A percentile compares a stretch with the other conserved stretches of the same genome.
Evolutionary conservation across 2,113 vertebrate genomes (phyloP).

Genomic region (Tenrec ecaudatus): DNA sequence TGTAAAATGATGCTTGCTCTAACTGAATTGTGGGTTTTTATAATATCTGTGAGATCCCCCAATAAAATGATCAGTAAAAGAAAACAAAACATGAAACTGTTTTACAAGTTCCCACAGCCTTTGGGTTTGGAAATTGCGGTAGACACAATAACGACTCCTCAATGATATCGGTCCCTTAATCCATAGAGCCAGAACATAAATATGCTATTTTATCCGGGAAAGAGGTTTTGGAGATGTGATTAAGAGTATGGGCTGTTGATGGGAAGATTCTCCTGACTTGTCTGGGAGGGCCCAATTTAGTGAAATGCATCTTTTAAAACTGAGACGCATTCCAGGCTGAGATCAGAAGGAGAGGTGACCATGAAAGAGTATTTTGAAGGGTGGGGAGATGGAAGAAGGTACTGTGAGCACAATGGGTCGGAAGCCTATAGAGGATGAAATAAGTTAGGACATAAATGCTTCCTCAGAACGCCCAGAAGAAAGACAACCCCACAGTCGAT

Average conservation of each 20-base stretch:
- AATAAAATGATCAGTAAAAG: too few relatives aligned
- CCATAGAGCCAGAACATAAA: not conserved
- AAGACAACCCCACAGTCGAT: not conserved
- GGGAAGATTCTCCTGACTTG: not conserved
- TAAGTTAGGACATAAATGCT: not conserved
- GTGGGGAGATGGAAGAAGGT: not conserved
- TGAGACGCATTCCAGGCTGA: not conserved
- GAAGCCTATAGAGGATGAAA: not conserved
- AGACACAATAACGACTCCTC: not conserved
- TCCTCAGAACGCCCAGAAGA: not conserved
- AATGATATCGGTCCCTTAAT: not conserved
- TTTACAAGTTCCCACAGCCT: not conserved
- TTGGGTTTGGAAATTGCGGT: not conserved
- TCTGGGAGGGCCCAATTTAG: not conserved
- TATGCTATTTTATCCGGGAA: too few relatives aligned
- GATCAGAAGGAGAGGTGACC: not conserved
- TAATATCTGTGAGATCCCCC: too few relatives aligned
- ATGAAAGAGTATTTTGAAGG: not conserved
- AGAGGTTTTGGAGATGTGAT: too few relatives aligned
- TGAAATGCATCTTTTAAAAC: not conserved
- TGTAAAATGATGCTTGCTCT: too few relatives aligned
- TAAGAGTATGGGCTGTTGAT: not conserved
- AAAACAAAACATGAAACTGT: too few relatives aligned
- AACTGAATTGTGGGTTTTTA: too few relatives aligned
- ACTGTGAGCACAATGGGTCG: too few relatives aligned